Conservation (phyloP, 2,888 invertebrate species). For the Steinernema hermaphroditum region DNA sequence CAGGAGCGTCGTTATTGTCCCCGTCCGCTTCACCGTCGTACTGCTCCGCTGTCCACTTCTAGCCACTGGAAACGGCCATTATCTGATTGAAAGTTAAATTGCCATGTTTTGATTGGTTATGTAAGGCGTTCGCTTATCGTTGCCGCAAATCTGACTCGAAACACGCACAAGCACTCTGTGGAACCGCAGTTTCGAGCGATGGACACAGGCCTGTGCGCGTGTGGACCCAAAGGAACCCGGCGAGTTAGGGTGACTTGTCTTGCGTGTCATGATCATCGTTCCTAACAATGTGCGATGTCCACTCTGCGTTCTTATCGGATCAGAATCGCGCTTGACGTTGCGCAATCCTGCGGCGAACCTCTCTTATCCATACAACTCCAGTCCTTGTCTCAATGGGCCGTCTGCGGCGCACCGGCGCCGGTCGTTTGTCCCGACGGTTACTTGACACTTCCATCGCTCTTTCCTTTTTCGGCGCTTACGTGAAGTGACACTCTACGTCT, state of each 20-base stretch:
- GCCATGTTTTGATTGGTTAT: conserved; percentile 29
- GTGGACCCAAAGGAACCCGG: background rate
- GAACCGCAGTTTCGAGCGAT: background rate
- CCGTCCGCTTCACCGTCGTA: background rate
- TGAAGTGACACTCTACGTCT: conserved; percentile 22
- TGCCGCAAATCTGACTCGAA: conserved; percentile 23
- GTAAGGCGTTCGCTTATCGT: conserved; percentile 16
- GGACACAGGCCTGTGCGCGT: background rate
- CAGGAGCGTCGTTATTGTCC: background rate
- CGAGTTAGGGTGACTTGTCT: background rate
- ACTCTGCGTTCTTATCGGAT: conserved; percentile 16
- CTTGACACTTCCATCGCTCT: conserved; percentile 6
- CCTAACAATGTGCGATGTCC: conserved; percentile 28
- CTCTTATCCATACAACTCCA: background rate
- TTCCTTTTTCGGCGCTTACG: conserved; percentile 21
- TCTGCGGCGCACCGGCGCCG: no score
- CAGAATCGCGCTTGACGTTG: conserved; percentile 21
- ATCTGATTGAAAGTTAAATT: conserved; percentile 31
- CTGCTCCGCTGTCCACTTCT: background rate
- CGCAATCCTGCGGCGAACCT: conserved; percentile 18
- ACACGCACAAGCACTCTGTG: conserved; percentile 1
- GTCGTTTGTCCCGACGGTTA: conserved; percentile 5
- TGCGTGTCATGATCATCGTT: conserved; percentile 6
- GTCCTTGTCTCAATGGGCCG: no score
- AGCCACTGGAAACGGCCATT: background rate